A percentile compares a stretch with the other conserved stretches of the same genome.
Conservation (phyloP, 2,113 vertebrate species). For the Leucosticte australis region DNA sequence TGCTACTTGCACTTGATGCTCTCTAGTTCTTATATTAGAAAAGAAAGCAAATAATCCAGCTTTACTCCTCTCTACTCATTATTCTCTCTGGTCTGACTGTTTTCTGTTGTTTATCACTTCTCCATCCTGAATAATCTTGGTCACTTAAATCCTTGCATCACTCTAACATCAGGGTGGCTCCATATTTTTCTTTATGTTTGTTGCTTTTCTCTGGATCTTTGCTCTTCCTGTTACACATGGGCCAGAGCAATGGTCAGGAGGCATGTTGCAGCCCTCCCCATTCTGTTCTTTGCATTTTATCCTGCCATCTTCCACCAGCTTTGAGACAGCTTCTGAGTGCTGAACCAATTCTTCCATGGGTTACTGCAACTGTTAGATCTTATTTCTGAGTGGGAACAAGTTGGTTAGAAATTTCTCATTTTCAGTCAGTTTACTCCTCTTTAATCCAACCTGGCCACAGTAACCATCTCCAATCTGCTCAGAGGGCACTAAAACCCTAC, state of each 20-base stretch:
- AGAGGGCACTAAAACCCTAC: background rate
- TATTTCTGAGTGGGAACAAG: background rate
- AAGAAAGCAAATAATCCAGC: background rate
- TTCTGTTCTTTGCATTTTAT: accelerated
- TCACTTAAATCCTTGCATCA: background rate
- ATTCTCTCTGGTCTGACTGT: background rate
- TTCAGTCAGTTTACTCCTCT: background rate
- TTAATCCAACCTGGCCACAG: background rate
- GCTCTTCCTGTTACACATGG: background rate
- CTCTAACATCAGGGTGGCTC: background rate
- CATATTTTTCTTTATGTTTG: background rate
- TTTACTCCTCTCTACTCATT: background rate
- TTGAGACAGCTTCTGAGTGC: accelerated
- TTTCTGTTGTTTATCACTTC: background rate
- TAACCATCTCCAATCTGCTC: accelerated
- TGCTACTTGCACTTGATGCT: background rate
- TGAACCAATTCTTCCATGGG: background rate
- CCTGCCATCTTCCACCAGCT: background rate
- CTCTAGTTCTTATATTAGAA: background rate
- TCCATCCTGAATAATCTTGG: background rate
- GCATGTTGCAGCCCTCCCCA: background rate
- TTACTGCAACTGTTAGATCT: background rate
- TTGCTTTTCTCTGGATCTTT: background rate
- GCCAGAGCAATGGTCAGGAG: accelerated
- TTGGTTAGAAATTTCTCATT: background rate